A percentile compares a stretch with the other conserved stretches of the same genome.
phyloP scores from a whole-genome alignment of 2,888 invertebrate genomes.

The Dasypolia templi region DNA sequence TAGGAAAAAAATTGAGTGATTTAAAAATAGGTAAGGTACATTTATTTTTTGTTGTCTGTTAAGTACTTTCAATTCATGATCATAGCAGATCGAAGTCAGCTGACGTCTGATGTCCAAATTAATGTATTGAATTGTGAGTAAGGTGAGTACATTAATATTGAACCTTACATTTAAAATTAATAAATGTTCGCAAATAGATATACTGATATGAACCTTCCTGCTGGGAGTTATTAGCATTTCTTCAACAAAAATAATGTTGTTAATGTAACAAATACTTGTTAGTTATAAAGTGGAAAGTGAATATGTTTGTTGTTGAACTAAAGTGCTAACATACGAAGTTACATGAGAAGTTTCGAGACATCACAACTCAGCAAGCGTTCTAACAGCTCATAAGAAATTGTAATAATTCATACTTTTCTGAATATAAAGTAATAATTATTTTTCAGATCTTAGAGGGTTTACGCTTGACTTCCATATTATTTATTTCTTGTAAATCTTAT shows the following conservation, averaged over 20 bases:
- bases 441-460: background rate
- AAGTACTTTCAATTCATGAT: background rate
- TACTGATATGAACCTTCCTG: background rate
- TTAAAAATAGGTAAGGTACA: background rate
- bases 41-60: background rate
- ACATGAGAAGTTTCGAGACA: constrained; percentile 30
- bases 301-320: constrained; percentile 49
- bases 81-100: background rate
- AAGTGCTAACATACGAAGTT: constrained; percentile 37
- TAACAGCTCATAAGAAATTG: constrained; percentile 35
- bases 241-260: constrained; percentile 1
- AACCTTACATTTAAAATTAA: background rate
- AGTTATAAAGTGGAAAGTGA: constrained; percentile 29
- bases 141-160: background rate
- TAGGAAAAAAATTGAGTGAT: background rate
- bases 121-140: background rate
- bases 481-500: constrained; percentile 15
- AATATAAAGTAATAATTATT: too few relatives aligned
- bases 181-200: background rate
- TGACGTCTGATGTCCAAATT: background rate
- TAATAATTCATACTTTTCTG: too few relatives aligned
- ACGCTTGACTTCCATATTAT: background rate
- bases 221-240: background rate
- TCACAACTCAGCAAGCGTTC: constrained; percentile 29
- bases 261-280: constrained; percentile 26